A percentile compares a stretch with the other conserved stretches of the same genome.
These are phyloP conservation scores for Phaenicophaeus curvirostris DNA, from an alignment of 2,797 vertebrate genomes.

Conservation along the genomic window DNA sequence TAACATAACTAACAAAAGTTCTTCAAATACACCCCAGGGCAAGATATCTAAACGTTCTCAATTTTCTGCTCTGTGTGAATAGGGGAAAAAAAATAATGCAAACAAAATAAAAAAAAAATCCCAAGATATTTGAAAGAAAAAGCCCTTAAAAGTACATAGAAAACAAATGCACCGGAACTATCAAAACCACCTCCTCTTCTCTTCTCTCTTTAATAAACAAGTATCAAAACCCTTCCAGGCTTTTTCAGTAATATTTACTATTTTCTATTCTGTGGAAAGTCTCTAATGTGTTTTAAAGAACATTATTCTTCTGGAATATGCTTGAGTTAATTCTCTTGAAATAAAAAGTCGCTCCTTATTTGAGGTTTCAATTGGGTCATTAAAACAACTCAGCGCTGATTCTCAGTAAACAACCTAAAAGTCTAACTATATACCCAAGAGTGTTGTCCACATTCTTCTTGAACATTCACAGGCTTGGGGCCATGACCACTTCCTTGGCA, in stretches of 20 bases:
- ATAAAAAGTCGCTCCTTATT: not conserved
- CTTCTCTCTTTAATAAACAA: not conserved
- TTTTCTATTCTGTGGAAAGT: not conserved
- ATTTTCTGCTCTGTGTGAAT: not conserved
- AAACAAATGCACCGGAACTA: not conserved
- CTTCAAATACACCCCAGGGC: not conserved
- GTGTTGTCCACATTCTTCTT: fast-evolving
- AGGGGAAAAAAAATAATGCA: not conserved
- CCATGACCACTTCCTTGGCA: not conserved
- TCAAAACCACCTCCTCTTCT: not conserved
- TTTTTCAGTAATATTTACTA: not conserved
- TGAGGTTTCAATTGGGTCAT: not conserved
- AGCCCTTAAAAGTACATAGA: not conserved
- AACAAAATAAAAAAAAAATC: not conserved
- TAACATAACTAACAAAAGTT: not conserved
- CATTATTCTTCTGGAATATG: not conserved
- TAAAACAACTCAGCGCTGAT: not conserved
- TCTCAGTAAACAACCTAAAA: not conserved
- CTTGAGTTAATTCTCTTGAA: not conserved
- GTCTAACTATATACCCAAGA: not conserved
- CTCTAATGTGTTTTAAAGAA: not conserved
- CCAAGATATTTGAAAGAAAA: not conserved
- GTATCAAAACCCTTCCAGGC: not conserved
- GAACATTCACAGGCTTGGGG: not conserved
- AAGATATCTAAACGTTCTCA: not conserved